Evolutionary conservation across 2,113 vertebrate species (phyloP).

Genomic region (Amazona guildingii): DNA sequence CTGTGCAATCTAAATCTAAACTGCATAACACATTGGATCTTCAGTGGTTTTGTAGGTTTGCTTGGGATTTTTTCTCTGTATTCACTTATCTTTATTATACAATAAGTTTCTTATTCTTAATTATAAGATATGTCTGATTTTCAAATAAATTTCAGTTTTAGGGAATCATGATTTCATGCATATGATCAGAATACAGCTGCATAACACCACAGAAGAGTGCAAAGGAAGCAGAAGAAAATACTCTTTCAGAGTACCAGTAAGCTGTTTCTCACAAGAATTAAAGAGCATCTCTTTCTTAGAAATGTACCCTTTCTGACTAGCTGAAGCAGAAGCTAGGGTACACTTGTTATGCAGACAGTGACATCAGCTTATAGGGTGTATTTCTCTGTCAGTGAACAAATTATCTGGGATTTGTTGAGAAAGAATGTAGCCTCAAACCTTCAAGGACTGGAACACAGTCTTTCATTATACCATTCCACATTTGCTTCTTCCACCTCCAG

Average conservation of each 20-base stretch:
- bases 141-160: background rate
- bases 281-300: background rate
- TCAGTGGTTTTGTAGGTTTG: background rate
- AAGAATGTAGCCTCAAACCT: background rate
- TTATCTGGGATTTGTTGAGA: background rate
- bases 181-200: background rate
- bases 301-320: conserved; percentile 10
- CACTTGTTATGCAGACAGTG: background rate
- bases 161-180: background rate
- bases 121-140: background rate
- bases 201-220: background rate
- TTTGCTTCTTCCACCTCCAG: background rate
- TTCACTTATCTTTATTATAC: background rate
- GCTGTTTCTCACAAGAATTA: background rate
- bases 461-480: background rate
- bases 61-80: background rate
- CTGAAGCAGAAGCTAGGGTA: background rate
- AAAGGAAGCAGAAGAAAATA: background rate
- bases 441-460: background rate
- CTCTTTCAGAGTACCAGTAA: background rate
- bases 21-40: background rate
- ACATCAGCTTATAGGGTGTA: background rate
- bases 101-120: background rate
- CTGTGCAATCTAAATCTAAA: background rate
- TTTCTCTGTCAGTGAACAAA: conserved; percentile 13